These are phyloP conservation scores for Intellagama lesueurii DNA, from an alignment of 2,797 vertebrate genomes.

Conservation along the genomic window DNA sequence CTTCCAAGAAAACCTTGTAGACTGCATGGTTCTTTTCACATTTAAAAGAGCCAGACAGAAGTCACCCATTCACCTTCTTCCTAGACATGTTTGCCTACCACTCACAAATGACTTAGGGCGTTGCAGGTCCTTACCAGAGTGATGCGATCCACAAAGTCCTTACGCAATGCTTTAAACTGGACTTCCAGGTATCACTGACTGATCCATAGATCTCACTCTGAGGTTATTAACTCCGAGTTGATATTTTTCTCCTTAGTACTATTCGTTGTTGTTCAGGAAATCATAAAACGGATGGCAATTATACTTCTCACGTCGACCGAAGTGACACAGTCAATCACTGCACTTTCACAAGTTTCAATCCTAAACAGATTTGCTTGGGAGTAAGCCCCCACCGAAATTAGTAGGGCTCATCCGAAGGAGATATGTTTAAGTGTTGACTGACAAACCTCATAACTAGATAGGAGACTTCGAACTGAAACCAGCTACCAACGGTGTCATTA, in stretches of 20 bases:
- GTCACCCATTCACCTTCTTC: neutral
- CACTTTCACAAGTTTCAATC: neutral
- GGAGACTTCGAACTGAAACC: neutral
- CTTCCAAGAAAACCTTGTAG: neutral
- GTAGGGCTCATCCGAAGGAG: neutral
- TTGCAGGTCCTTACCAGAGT: neutral
- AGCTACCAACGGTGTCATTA: neutral
- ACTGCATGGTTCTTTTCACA: neutral
- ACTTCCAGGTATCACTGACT: too few species aligned
- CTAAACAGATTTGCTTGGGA: neutral
- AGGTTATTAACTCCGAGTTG: neutral
- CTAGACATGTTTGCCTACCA: neutral
- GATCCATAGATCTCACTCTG: neutral
- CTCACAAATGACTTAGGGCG: neutral
- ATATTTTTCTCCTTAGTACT: neutral
- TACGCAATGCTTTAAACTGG: neutral
- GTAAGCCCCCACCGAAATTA: neutral
- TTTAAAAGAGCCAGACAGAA: neutral
- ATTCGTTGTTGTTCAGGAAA: neutral
- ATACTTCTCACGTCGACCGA: neutral
- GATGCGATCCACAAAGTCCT: neutral
- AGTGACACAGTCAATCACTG: neutral
- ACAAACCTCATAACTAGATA: too few species aligned
- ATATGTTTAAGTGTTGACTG: neutral
- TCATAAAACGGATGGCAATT: too few species aligned